Evolutionary conservation across 2,888 invertebrate species (phyloP).

Genomic region (Griposia aprilina): DNA sequence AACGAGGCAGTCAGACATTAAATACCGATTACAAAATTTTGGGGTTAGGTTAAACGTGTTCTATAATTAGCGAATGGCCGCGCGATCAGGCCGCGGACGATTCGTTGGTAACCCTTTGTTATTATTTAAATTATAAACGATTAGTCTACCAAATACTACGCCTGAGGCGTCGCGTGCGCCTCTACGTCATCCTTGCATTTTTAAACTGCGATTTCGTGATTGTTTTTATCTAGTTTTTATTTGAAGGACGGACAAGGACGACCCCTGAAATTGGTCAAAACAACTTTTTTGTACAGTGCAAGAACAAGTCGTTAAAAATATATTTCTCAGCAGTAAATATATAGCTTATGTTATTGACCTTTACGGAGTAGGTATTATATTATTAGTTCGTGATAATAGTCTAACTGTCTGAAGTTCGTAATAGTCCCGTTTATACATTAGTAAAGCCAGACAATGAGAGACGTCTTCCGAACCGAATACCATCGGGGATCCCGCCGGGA

Average conservation of each 20-base stretch:
- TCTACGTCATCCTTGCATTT: constrained; percentile 77
- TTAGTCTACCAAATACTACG: constrained; percentile 74
- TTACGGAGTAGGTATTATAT: constrained; percentile 38
- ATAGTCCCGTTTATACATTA: constrained; percentile 51
- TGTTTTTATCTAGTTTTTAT: constrained; percentile 72
- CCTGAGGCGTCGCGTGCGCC: constrained; percentile 75
- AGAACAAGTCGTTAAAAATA: constrained; percentile 47
- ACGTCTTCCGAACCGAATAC: constrained; percentile 80
- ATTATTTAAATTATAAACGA: constrained; percentile 82
- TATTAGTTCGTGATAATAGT: constrained; percentile 50
- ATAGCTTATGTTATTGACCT: constrained; percentile 61
- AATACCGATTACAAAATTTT: constrained; percentile 58
- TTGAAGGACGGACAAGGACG: constrained; percentile 75
- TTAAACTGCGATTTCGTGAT: constrained; percentile 72
- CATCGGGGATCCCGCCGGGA: constrained; percentile 77
- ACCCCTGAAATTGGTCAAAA: constrained; percentile 59
- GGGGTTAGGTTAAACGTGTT: constrained; percentile 64
- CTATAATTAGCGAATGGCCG: constrained; percentile 74
- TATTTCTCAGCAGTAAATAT: constrained; percentile 46
- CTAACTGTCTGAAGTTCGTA: constrained; percentile 36
- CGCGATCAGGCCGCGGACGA: constrained; percentile 69
- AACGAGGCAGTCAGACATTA: too few relatives aligned
- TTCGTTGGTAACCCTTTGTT: constrained; percentile 75
- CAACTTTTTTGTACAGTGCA: constrained; percentile 60
- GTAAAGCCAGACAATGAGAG: constrained; percentile 67